Evolutionary conservation across 2,797 vertebrate species (phyloP).

Genomic region (Salmo trutta): DNA sequence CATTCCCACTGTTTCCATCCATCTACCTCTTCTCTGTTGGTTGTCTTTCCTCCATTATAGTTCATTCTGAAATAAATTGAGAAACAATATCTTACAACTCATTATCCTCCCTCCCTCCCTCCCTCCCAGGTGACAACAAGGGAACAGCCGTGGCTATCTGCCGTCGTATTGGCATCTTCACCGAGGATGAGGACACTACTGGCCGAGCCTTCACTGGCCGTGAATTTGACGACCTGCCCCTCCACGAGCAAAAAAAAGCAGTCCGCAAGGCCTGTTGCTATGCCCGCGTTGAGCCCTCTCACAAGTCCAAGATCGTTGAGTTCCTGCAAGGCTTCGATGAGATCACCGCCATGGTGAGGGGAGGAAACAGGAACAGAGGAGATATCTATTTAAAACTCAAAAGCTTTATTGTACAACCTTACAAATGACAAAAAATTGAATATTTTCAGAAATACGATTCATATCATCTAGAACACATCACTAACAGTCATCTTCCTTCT

Average conservation of each 20-base stretch:
- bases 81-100: background rate
- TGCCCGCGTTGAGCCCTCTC: conserved; percentile 89
- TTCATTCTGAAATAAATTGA: background rate
- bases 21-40: background rate
- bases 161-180: conserved; percentile 93
- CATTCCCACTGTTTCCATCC: too few relatives aligned
- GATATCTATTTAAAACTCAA: background rate
- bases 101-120: background rate
- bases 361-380: background rate
- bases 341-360: conserved; percentile 92
- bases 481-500: background rate
- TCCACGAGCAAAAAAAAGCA: conserved; percentile 81
- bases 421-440: background rate
- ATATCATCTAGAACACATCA: too few relatives aligned
- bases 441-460: background rate
- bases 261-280: conserved; percentile 87
- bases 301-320: conserved; percentile 95
- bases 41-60: background rate
- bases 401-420: background rate
- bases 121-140: conserved; percentile 85
- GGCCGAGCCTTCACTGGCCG: conserved; percentile 86
- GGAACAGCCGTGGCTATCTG: conserved; percentile 95
- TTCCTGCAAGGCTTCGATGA: conserved; percentile 90
- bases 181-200: conserved; percentile 82
- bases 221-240: conserved; percentile 89